Conservation (phyloP, 2,113 vertebrate genomes). For the Ia io region DNA sequence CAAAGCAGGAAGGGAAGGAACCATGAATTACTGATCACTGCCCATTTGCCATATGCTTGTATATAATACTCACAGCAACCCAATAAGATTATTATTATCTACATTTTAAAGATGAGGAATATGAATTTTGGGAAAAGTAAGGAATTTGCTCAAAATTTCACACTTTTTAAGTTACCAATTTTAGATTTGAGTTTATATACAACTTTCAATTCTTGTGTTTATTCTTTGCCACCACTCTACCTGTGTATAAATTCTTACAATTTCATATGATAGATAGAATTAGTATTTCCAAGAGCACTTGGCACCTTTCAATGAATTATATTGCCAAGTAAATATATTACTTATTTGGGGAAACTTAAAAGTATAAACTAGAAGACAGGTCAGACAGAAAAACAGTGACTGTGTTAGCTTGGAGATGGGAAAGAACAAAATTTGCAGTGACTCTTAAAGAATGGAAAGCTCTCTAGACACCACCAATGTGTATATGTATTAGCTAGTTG, state of each 20-base stretch:
- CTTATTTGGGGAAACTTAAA: neutral
- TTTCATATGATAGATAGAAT: neutral
- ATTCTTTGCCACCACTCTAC: neutral
- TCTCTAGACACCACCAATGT: neutral
- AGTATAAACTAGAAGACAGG: neutral
- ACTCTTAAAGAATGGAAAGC: neutral
- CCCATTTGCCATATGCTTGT: neutral
- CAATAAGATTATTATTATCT: neutral
- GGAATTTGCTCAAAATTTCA: neutral
- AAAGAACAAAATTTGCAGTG: neutral
- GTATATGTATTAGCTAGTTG: neutral
- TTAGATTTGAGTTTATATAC: neutral
- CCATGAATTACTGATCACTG: neutral
- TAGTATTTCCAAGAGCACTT: neutral
- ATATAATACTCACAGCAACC: neutral
- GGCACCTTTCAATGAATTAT: neutral
- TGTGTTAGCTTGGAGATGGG: neutral
- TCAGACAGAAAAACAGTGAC: neutral
- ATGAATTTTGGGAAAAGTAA: constrained; percentile 15
- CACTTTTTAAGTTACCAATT: neutral
- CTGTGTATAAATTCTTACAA: neutral
- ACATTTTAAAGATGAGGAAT: neutral
- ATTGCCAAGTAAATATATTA: neutral
- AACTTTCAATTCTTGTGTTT: neutral
- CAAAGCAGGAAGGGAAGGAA: neutral